phyloP scores from a whole-genome alignment of 2,888 invertebrate genomes.

The Leptopterna dolabrata region DNA sequence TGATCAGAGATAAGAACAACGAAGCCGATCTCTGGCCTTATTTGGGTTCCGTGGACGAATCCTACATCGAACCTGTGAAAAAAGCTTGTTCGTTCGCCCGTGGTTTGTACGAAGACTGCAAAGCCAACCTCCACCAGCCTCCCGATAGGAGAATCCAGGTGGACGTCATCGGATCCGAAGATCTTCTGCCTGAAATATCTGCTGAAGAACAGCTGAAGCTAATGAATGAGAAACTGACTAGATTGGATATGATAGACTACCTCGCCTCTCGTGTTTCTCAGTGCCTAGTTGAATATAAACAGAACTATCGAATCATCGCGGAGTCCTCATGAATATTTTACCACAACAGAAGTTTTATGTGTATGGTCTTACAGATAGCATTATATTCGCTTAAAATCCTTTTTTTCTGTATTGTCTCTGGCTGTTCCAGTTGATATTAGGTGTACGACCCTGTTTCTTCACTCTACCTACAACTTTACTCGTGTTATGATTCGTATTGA shows the following conservation, averaged over 20 bases:
- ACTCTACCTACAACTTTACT: no score
- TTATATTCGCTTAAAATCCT: no score
- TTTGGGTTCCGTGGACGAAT: neutral
- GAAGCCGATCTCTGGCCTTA: neutral
- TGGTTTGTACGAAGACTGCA: constrained; percentile 34
- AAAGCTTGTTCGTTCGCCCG: constrained; percentile 22
- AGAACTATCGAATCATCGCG: neutral
- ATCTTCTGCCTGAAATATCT: constrained; percentile 17
- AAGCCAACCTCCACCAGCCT: neutral
- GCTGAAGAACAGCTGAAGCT: neutral
- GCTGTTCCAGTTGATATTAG: no score
- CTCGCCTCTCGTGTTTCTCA: constrained; percentile 12
- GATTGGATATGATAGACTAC: constrained; percentile 36
- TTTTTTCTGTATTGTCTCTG: no score
- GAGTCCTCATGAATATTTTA: neutral
- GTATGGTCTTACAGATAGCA: neutral
- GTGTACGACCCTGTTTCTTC: no score
- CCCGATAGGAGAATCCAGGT: neutral
- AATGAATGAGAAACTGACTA: constrained; percentile 23
- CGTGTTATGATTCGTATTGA: no score
- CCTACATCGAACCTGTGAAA: constrained; percentile 34
- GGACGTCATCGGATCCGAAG: constrained; percentile 6
- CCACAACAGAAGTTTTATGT: neutral
- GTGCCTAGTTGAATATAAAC: constrained; percentile 33
- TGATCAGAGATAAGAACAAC: constrained; percentile 30